A percentile compares a stretch with the other conserved stretches of the same genome.
These are phyloP conservation scores for Eleutherodactylus coqui DNA, from an alignment of 2,797 vertebrate species.

Conservation along the genomic window DNA sequence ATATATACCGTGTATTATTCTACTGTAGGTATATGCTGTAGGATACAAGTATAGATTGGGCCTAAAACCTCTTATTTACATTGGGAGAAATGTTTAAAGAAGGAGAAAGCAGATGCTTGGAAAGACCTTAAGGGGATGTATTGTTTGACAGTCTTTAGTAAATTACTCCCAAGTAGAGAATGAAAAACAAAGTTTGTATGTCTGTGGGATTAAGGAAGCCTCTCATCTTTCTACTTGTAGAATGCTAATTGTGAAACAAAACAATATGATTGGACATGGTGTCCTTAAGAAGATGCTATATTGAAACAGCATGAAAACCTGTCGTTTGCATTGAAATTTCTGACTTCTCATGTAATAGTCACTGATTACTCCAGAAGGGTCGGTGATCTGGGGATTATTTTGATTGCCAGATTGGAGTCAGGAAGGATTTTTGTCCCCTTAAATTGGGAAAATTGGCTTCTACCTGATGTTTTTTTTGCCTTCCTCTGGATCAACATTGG, in stretches of 20 bases:
- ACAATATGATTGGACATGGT: not conserved
- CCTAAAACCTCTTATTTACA: slow-evolving; percentile 21
- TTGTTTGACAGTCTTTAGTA: slow-evolving; percentile 24
- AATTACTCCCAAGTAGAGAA: slow-evolving; percentile 5
- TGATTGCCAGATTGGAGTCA: no score
- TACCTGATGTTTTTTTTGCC: no score
- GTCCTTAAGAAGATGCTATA: not conserved
- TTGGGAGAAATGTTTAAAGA: slow-evolving; percentile 37
- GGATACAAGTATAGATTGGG: slow-evolving; percentile 19
- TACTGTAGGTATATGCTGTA: not conserved
- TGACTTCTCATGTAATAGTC: not conserved
- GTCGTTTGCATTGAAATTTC: not conserved
- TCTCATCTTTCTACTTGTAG: not conserved
- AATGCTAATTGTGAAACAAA: not conserved
- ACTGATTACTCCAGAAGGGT: no score
- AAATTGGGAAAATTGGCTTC: no score
- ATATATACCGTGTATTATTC: not conserved
- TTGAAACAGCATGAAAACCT: not conserved
- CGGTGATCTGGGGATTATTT: no score
- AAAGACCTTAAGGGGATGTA: slow-evolving; percentile 23
- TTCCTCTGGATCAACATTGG: no score
- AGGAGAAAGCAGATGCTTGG: slow-evolving; percentile 37
- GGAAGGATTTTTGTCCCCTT: no score
- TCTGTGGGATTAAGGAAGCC: not conserved
- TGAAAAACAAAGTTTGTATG: not conserved